These are phyloP conservation scores for Hofmannophila pseudospretella DNA, from an alignment of 2,888 invertebrate species.

Conservation along the genomic window DNA sequence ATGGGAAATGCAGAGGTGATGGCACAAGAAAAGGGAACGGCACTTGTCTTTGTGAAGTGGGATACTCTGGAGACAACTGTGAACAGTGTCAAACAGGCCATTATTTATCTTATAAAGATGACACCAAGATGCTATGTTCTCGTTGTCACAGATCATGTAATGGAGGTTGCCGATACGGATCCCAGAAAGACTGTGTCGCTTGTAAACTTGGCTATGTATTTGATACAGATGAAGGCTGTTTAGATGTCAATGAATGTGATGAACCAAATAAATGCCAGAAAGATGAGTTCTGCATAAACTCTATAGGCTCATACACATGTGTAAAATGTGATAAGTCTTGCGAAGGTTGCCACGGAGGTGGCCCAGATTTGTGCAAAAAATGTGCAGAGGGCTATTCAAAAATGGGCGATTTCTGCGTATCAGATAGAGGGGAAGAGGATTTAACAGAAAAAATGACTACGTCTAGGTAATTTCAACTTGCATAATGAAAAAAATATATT, in stretches of 20 bases:
- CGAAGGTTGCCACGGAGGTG: slow-evolving; percentile 90
- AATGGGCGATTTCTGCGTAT: slow-evolving; percentile 86
- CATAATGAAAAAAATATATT: slow-evolving; percentile 3
- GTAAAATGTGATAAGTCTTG: slow-evolving; percentile 91
- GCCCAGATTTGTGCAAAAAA: slow-evolving; percentile 92
- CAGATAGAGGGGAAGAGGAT: slow-evolving; percentile 74
- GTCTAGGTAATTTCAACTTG: slow-evolving; percentile 44
- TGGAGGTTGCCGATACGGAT: slow-evolving; percentile 84
- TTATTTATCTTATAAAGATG: slow-evolving; percentile 86
- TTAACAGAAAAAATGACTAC: slow-evolving; percentile 43
- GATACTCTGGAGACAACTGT: slow-evolving; percentile 89
- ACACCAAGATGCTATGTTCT: slow-evolving; percentile 85
- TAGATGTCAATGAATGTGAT: slow-evolving; percentile 91
- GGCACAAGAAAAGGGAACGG: slow-evolving; percentile 97
- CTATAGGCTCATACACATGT: slow-evolving; percentile 89
- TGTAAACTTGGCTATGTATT: slow-evolving; percentile 85
- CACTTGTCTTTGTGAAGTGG: slow-evolving; percentile 89
- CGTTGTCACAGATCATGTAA: slow-evolving; percentile 89
- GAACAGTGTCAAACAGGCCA: slow-evolving; percentile 85
- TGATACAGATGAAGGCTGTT: slow-evolving; percentile 86
- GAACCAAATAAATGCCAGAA: slow-evolving; percentile 71
- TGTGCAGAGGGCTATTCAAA: slow-evolving; percentile 86
- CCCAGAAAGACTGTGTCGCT: slow-evolving; percentile 80
- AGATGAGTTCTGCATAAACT: slow-evolving; percentile 92
- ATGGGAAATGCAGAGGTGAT: slow-evolving; percentile 88